phyloP scores from a whole-genome alignment of 1,140 invertebrate species.

The Pogonomyrmex barbatus region DNA sequence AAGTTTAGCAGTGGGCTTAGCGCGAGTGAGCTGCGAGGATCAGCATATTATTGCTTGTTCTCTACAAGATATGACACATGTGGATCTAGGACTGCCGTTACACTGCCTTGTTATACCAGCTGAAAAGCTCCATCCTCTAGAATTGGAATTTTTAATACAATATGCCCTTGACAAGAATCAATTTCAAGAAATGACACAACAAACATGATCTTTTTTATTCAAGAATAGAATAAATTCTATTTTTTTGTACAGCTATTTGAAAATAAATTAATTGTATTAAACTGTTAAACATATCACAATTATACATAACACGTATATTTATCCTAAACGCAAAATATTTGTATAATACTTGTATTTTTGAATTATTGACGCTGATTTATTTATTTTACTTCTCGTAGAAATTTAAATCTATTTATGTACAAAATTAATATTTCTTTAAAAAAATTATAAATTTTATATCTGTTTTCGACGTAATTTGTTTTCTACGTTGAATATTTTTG shows the following conservation, averaged over 20 bases:
- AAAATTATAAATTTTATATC: background rate
- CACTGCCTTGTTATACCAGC: conserved; percentile 97
- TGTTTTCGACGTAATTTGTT: background rate
- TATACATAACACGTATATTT: background rate
- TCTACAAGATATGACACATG: conserved; percentile 90
- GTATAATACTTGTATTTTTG: background rate
- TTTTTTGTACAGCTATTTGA: background rate
- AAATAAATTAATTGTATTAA: conserved; percentile 18
- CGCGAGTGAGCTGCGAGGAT: conserved; percentile 94
- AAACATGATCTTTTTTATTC: background rate
- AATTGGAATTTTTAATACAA: conserved; percentile 93
- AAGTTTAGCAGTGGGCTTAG: conserved; percentile 93
- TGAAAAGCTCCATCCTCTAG: conserved; percentile 95
- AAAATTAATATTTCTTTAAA: background rate
- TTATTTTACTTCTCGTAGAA: background rate
- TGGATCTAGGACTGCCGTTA: conserved; percentile 95
- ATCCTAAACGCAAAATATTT: background rate
- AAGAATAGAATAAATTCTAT: background rate
- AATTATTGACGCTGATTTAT: background rate
- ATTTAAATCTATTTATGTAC: conserved; percentile 8
- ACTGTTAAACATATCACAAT: background rate
- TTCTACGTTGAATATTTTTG: background rate
- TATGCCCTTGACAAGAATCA: conserved; percentile 81
- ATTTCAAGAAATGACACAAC: conserved; percentile 6
- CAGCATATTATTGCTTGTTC: conserved; percentile 93